Evolutionary conservation across 1,140 invertebrate genomes (phyloP).

Genomic region (Pogonognathellus flavescens): DNA sequence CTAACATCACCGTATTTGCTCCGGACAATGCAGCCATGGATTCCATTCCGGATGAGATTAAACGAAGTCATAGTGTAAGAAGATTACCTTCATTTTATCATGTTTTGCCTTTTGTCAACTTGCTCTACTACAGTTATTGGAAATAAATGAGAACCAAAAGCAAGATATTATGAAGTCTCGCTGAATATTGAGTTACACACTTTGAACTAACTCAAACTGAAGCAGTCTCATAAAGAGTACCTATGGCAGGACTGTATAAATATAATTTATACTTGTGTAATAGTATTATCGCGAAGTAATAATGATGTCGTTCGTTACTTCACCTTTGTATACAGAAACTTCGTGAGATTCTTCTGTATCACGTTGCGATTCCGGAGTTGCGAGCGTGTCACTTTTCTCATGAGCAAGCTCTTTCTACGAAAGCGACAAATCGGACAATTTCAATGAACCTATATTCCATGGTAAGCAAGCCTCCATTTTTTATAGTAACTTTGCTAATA

Average conservation of each 20-base stretch:
- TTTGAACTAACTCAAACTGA: too few species aligned
- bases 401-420: conserved; percentile 72
- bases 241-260: background rate
- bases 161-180: background rate
- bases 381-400: conserved; percentile 70
- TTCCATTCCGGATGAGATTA: conserved; percentile 47
- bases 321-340: conserved; percentile 70
- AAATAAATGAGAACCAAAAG: too few species aligned
- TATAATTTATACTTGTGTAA: background rate
- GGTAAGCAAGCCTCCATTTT: conserved; percentile 67
- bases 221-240: too few species aligned
- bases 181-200: background rate
- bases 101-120: too few species aligned
- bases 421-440: conserved; percentile 71
- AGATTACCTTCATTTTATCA: background rate
- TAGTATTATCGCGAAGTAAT: conserved; percentile 30
- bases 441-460: conserved; percentile 75
- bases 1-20: conserved; percentile 74
- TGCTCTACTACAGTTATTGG: background rate
- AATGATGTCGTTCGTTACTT: conserved; percentile 65
- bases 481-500: too few species aligned
- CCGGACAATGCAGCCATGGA: conserved; percentile 73
- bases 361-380: conserved; percentile 73
- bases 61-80: conserved; percentile 9
- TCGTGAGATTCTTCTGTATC: conserved; percentile 74